Percentiles rank a stretch among this genome's conserved stretches.
Conservation (phyloP, 1,140 invertebrate genomes). For the Meteorus sp. region DNA sequence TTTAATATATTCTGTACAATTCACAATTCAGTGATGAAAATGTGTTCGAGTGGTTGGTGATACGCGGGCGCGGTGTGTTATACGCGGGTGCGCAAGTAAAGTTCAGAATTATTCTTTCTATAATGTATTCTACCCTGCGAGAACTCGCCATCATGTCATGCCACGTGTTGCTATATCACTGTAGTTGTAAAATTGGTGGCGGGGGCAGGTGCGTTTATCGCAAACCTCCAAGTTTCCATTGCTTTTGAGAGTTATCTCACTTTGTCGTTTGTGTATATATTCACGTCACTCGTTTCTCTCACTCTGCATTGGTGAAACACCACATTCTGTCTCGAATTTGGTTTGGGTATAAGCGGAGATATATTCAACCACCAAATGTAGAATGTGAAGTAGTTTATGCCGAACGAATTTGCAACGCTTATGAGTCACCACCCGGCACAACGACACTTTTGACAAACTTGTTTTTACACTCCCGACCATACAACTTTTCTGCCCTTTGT, state of each 20-base stretch:
- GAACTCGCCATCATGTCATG: slow-evolving; percentile 33
- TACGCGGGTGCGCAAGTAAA: too few species aligned
- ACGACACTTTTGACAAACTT: background rate
- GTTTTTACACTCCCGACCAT: background rate
- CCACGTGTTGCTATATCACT: slow-evolving; percentile 44
- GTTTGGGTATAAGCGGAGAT: slow-evolving; percentile 5
- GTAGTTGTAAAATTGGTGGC: background rate
- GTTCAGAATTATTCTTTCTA: slow-evolving; percentile 19
- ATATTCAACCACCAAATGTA: slow-evolving; percentile 19
- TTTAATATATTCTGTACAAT: too few species aligned
- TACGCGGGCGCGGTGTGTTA: background rate
- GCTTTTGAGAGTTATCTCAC: too few species aligned
- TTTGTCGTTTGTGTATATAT: too few species aligned
- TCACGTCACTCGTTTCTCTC: too few species aligned
- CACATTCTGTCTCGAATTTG: slow-evolving; percentile 18
- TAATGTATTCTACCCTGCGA: slow-evolving; percentile 46
- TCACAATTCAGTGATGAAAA: too few species aligned
- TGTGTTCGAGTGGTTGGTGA: too few species aligned
- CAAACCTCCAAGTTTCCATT: slow-evolving; percentile 26
- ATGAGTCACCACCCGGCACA: slow-evolving; percentile 19
- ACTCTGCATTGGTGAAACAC: too few species aligned
- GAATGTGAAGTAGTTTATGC: slow-evolving; percentile 34
- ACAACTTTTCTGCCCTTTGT: background rate
- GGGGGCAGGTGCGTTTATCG: slow-evolving; percentile 41
- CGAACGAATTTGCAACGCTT: slow-evolving; percentile 37